phyloP scores from a whole-genome alignment of 2,113 vertebrate genomes.

The Dasyornis broadbenti region DNA sequence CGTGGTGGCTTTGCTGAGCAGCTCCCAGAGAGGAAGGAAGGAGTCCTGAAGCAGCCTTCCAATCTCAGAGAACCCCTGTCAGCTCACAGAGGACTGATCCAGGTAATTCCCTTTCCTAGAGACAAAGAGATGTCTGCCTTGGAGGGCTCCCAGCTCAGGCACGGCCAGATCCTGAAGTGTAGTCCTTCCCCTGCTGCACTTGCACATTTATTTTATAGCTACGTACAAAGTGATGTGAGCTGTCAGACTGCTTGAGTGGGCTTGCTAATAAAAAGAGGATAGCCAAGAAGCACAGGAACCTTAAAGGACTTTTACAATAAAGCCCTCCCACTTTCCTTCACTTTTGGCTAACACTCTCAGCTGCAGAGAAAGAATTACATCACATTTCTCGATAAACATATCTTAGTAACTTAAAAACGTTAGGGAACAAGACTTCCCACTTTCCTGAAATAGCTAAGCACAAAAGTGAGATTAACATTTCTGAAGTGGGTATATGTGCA shows the following conservation, averaged over 20 bases:
- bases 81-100: neutral
- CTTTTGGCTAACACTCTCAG: slow-evolving; percentile 23
- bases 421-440: slow-evolving; percentile 42
- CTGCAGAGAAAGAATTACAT: neutral
- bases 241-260: neutral
- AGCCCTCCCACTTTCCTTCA: neutral
- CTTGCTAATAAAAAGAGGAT: slow-evolving; percentile 26
- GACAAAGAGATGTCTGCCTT: neutral
- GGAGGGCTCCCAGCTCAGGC: neutral
- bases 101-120: neutral
- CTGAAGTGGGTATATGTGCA: neutral
- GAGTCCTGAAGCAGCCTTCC: neutral
- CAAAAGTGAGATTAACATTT: slow-evolving; percentile 65
- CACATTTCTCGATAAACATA: slow-evolving; percentile 51
- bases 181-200: neutral
- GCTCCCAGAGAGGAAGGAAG: neutral
- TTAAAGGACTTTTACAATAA: slow-evolving; percentile 55
- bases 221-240: neutral
- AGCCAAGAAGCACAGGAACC: slow-evolving; percentile 38
- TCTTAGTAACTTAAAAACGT: slow-evolving; percentile 58
- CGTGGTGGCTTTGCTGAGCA: neutral
- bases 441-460: slow-evolving; percentile 41
- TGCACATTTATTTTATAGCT: neutral
- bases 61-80: neutral
- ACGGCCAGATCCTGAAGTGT: neutral